A percentile compares a stretch with the other conserved stretches of the same genome.
phyloP scores from a whole-genome alignment of 1,140 invertebrate genomes.

The Formica selysi region DNA sequence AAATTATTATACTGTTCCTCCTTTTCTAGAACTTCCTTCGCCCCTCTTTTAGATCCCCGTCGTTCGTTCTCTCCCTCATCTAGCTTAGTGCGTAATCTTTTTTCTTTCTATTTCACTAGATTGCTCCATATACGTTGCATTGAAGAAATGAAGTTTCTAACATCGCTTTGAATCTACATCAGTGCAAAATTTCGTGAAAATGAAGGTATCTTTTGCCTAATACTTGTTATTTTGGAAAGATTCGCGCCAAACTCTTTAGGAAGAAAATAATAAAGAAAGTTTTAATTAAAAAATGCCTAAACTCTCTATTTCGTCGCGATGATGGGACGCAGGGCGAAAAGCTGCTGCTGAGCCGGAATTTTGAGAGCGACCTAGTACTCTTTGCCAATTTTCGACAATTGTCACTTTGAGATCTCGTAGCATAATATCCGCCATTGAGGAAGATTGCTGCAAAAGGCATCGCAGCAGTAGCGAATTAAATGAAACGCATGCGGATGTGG shows the following conservation, averaged over 20 bases:
- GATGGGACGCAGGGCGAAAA: neutral
- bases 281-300: constrained; percentile 47
- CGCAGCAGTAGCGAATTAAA: constrained; percentile 27
- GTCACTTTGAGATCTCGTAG: constrained; percentile 34
- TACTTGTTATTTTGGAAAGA: constrained; percentile 40
- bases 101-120: neutral
- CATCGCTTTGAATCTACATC: neutral
- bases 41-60: neutral
- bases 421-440: neutral
- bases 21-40: constrained; percentile 41
- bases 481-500: constrained; percentile 28
- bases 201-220: neutral
- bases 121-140: neutral
- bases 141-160: neutral
- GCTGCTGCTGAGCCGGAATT: constrained; percentile 14
- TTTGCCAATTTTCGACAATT: constrained; percentile 42
- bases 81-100: constrained; percentile 20
- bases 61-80: neutral
- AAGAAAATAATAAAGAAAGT: constrained; percentile 38
- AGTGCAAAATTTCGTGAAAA: constrained; percentile 1
- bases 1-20: constrained; percentile 77
- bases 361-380: constrained; percentile 43
- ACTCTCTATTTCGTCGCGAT: constrained; percentile 23
- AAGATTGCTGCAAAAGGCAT: constrained; percentile 29
- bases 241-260: neutral